phyloP scores from a whole-genome alignment of 1,140 invertebrate genomes.

The Conus betulinus region DNA sequence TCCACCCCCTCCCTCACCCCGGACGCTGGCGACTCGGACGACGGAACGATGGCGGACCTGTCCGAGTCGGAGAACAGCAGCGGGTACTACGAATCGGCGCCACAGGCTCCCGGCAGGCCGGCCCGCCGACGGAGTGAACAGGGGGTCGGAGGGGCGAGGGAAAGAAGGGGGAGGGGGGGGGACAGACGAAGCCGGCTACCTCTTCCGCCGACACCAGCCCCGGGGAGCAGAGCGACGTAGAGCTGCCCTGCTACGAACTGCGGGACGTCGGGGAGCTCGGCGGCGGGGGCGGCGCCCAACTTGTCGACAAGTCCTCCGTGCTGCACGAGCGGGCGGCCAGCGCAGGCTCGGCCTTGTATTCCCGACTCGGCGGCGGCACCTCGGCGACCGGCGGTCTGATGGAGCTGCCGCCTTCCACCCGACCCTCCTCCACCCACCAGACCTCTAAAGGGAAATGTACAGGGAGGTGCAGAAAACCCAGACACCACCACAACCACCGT shows the following conservation, averaged over 20 bases:
- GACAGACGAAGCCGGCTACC: neutral
- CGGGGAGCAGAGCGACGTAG: neutral
- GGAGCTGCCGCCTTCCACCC: too few relatives aligned
- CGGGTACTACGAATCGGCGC: constrained; percentile 53
- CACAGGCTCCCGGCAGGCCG: neutral
- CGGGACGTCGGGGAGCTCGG: neutral
- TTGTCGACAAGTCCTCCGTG: too few relatives aligned
- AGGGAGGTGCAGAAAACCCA: neutral
- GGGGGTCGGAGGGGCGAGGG: neutral
- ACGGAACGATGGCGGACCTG: constrained; percentile 54
- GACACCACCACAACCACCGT: constrained; percentile 13
- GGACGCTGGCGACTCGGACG: constrained; percentile 43
- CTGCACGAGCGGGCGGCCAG: too few relatives aligned
- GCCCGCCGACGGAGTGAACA: neutral
- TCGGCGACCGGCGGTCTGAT: too few relatives aligned
- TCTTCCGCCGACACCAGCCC: neutral
- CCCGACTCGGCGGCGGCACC: too few relatives aligned
- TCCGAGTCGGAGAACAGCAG: constrained; percentile 60
- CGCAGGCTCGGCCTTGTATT: too few relatives aligned
- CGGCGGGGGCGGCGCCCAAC: too few relatives aligned
- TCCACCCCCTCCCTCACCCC: constrained; percentile 17
- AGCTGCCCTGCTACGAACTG: neutral
- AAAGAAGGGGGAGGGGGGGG: neutral
- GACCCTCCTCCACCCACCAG: neutral
- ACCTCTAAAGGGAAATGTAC: neutral